Conservation (phyloP, 1,140 invertebrate species). For the Eurosta solidaginis region DNA sequence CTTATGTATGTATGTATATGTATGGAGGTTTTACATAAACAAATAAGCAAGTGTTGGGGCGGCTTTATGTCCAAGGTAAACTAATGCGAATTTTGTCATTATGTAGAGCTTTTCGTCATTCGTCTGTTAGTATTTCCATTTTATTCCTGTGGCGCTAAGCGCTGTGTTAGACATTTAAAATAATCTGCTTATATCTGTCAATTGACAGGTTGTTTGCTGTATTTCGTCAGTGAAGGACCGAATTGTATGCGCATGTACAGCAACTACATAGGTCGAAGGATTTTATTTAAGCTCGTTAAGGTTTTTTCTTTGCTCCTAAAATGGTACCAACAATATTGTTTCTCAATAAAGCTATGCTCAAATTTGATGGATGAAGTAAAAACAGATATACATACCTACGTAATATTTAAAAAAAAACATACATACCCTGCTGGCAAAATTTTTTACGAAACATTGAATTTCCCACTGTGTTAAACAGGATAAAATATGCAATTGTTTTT, state of each 20-base stretch:
- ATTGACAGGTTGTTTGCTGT: not conserved
- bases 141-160: not conserved
- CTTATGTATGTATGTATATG: not conserved
- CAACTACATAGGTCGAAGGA: not conserved
- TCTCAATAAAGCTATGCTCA: not conserved
- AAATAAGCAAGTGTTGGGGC: too few relatives aligned
- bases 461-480: not conserved
- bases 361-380: not conserved
- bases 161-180: not conserved
- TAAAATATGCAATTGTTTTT: not conserved
- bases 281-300: not conserved
- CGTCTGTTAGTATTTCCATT: not conserved
- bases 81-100: not conserved
- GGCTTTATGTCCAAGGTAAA: not conserved
- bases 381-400: not conserved
- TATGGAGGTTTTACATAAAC: too few relatives aligned
- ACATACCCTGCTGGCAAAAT: not conserved
- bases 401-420: not conserved
- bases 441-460: not conserved
- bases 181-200: constrained; percentile 1
- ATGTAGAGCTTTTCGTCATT: not conserved
- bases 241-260: not conserved
- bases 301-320: not conserved
- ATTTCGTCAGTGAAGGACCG: not conserved
- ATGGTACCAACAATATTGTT: not conserved